Percentiles rank a stretch among this genome's conserved stretches.
These are phyloP conservation scores for Lumbricus terrestris DNA, from an alignment of 2,888 invertebrate species.

Conservation along the genomic window DNA sequence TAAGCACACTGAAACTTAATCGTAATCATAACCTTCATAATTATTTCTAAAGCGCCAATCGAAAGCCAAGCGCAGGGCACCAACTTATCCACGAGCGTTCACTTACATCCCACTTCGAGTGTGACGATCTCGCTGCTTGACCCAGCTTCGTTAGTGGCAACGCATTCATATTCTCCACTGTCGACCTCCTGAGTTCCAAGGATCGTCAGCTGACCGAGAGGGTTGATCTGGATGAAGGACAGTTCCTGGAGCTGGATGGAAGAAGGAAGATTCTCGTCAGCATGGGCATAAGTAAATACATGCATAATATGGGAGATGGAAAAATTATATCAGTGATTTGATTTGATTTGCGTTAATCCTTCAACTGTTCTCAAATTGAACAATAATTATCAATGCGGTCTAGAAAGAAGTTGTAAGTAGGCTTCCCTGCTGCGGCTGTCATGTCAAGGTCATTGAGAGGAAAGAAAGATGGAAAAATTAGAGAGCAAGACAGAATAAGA, in stretches of 20 bases:
- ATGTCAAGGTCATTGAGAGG: too few species aligned
- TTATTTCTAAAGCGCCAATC: too few species aligned
- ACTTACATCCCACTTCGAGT: constrained; percentile 54
- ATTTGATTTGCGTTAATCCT: background rate
- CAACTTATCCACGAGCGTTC: too few species aligned
- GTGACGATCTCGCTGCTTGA: constrained; percentile 57
- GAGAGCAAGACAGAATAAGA: too few species aligned
- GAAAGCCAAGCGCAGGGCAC: too few species aligned
- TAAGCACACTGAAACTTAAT: background rate
- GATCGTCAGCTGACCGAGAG: constrained; percentile 51
- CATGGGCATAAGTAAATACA: too few species aligned
- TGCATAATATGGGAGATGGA: background rate
- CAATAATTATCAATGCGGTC: too few species aligned
- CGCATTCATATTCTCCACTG: constrained; percentile 59
- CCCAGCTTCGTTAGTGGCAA: constrained; percentile 62
- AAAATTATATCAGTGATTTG: background rate
- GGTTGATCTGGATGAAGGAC: constrained; percentile 50
- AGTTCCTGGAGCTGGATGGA: constrained; percentile 50
- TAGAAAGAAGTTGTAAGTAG: too few species aligned
- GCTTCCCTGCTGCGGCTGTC: too few species aligned
- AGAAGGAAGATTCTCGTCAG: too few species aligned
- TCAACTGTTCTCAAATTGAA: background rate
- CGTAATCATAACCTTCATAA: too few species aligned
- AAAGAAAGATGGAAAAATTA: too few species aligned
- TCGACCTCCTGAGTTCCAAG: constrained; percentile 52